Percentiles rank a stretch among this genome's conserved stretches.
Evolutionary conservation across 1,140 invertebrate genomes (phyloP).

Genomic region (Saccostrea cuccullata): DNA sequence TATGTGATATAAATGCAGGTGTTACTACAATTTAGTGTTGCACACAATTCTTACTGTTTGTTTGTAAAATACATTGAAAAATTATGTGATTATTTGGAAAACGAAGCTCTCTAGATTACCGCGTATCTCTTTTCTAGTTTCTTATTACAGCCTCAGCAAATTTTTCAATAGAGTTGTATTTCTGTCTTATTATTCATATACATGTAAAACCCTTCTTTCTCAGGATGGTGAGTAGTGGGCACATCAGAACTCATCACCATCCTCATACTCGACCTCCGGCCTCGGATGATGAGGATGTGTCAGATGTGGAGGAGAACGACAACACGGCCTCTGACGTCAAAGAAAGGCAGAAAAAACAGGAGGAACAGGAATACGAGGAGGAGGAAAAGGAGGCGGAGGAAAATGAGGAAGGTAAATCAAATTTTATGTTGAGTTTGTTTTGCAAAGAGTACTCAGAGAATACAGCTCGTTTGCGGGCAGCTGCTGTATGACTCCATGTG

Average conservation of each 20-base stretch:
- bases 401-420: slow-evolving; percentile 52
- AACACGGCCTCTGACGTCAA: slow-evolving; percentile 80
- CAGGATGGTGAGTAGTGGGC: slow-evolving; percentile 39
- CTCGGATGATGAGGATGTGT: slow-evolving; percentile 72
- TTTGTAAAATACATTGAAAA: too few species aligned
- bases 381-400: slow-evolving; percentile 81
- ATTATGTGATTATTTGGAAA: too few species aligned
- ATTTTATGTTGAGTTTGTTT: too few species aligned
- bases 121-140: too few species aligned
- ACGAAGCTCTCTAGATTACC: too few species aligned
- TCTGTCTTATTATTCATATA: neutral
- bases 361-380: slow-evolving; percentile 89
- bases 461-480: too few species aligned
- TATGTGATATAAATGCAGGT: too few species aligned
- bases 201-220: neutral
- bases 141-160: neutral
- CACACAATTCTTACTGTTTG: too few species aligned
- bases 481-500: too few species aligned
- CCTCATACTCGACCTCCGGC: slow-evolving; percentile 72
- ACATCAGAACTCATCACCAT: slow-evolving; percentile 56
- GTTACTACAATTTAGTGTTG: too few species aligned
- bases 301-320: slow-evolving; percentile 80
- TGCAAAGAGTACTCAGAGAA: too few species aligned
- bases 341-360: slow-evolving; percentile 82
- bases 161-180: neutral